Percentiles rank a stretch among this genome's conserved stretches.
Conservation (phyloP, 2,888 invertebrate species). For the Tipula helvola region DNA sequence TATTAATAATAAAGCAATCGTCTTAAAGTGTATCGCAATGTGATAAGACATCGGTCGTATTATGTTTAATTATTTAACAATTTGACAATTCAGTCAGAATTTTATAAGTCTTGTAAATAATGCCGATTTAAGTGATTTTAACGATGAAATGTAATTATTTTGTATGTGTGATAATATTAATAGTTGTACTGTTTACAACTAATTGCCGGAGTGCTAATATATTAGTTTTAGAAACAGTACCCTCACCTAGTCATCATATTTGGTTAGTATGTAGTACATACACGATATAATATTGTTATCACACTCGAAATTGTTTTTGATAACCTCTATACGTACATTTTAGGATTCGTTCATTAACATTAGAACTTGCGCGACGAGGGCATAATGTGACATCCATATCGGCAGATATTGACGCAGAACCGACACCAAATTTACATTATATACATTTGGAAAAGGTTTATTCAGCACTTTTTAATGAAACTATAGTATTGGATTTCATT, state of each 20-base stretch:
- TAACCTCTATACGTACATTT: not conserved
- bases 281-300: not conserved
- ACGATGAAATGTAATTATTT: not conserved
- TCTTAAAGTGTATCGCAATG: not conserved
- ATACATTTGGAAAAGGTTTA: slow-evolving; percentile 21
- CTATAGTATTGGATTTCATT: not conserved
- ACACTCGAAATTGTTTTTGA: not conserved
- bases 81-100: not conserved
- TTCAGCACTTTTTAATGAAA: not conserved
- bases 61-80: not conserved
- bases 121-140: not conserved
- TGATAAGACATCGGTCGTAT: not conserved
- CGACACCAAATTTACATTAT: slow-evolving; percentile 14
- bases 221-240: slow-evolving; percentile 11
- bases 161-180: not conserved
- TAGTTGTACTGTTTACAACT: not conserved
- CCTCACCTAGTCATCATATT: slow-evolving; percentile 19
- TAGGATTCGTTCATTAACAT: slow-evolving; percentile 14
- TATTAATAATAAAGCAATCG: not conserved
- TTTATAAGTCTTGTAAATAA: not conserved
- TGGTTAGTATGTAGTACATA: slow-evolving; percentile 15
- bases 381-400: slow-evolving; percentile 18
- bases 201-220: slow-evolving; percentile 13
- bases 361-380: slow-evolving; percentile 15
- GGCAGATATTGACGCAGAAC: slow-evolving; percentile 12